Evolutionary conservation across 2,797 vertebrate species (phyloP).

Genomic region (Lithobates sylvaticus): DNA sequence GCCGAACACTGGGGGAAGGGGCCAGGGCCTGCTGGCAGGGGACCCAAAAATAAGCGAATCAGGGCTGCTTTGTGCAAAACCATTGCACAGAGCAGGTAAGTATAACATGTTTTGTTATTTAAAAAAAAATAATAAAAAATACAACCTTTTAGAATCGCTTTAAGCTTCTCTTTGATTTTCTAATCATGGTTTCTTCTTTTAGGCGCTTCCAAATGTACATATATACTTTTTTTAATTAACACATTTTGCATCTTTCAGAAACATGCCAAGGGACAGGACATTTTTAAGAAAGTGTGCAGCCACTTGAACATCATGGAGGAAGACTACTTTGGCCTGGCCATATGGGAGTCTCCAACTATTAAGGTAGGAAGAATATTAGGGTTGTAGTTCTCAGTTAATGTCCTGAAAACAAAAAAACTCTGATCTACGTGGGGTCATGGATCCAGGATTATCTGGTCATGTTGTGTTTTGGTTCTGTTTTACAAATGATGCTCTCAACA

Average conservation of each 20-base stretch:
- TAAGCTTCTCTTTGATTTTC: too few relatives aligned
- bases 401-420: not conserved
- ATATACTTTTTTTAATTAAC: not conserved
- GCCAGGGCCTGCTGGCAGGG: too few relatives aligned
- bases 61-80: too few relatives aligned
- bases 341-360: conserved; percentile 85
- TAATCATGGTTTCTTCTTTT: too few relatives aligned
- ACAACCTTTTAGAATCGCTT: too few relatives aligned
- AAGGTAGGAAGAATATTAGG: conserved; percentile 79
- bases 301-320: conserved; percentile 96
- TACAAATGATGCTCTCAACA: conserved; percentile 54
- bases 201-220: too few relatives aligned
- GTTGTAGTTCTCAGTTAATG: not conserved
- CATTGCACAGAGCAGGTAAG: too few relatives aligned
- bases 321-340: conserved; percentile 92
- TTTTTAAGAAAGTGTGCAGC: conserved; percentile 93
- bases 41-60: too few relatives aligned
- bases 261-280: conserved; percentile 93
- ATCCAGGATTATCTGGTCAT: not conserved
- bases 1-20: too few relatives aligned
- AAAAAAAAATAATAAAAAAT: too few relatives aligned
- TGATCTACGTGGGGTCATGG: not conserved
- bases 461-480: not conserved
- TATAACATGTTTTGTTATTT: too few relatives aligned
- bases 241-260: conserved; percentile 78